Conservation (phyloP, 2,797 vertebrate genomes). For the Ctenopoma kingsleyae region DNA sequence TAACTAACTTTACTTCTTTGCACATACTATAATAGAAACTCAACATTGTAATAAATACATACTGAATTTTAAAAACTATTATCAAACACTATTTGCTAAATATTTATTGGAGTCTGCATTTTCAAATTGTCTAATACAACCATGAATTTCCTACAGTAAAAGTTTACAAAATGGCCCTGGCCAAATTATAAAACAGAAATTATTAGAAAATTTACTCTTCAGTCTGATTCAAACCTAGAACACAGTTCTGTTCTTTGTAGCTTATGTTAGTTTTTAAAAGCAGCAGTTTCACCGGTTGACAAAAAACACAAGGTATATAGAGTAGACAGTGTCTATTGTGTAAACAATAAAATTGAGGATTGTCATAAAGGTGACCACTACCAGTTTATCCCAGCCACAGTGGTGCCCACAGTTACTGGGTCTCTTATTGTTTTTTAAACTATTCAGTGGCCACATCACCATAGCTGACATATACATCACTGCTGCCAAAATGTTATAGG, state of each 20-base stretch:
- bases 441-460: constrained; percentile 89
- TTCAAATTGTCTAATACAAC: background rate
- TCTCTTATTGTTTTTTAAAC: constrained; percentile 51
- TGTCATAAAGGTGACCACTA: constrained; percentile 87
- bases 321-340: constrained; percentile 85
- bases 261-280: background rate
- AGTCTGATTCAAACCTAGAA: background rate
- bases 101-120: background rate
- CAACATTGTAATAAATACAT: background rate
- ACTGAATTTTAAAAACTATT: background rate
- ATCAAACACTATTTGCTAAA: background rate
- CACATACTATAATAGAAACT: background rate
- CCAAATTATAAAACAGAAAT: background rate
- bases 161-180: background rate
- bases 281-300: constrained; percentile 27
- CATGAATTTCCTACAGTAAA: background rate
- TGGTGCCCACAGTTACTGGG: rapidly evolving
- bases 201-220: background rate
- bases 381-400: constrained; percentile 76
- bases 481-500: constrained; percentile 83
- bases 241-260: background rate
- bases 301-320: constrained; percentile 83
- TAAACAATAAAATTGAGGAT: constrained; percentile 88
- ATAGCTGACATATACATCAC: constrained; percentile 85
- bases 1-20: constrained; percentile 31